Evolutionary conservation across 2,888 invertebrate species (phyloP).

Genomic region (Drosophila niveifrons): DNA sequence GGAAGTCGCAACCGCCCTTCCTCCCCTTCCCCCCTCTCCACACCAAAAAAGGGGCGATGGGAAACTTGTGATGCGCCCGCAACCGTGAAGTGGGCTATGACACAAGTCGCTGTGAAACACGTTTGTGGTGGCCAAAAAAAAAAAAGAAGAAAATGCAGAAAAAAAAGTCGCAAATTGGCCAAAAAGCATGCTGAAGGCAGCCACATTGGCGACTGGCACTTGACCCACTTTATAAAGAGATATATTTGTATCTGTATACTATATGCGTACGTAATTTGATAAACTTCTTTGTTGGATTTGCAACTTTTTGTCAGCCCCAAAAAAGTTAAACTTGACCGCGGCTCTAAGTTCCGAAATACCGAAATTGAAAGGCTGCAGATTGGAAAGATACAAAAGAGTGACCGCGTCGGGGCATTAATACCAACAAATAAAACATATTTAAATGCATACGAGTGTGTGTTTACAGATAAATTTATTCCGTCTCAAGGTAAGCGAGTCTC

Average conservation of each 20-base stretch:
- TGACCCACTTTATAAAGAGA: constrained; percentile 53
- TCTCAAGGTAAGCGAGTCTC: constrained; percentile 66
- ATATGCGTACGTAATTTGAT: constrained; percentile 52
- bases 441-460: not conserved
- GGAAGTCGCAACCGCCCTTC: constrained; percentile 41
- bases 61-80: constrained; percentile 46
- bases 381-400: constrained; percentile 33
- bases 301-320: constrained; percentile 34
- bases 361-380: constrained; percentile 40
- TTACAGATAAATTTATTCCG: constrained; percentile 21
- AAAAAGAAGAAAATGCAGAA: not conserved
- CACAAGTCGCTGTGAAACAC: constrained; percentile 16
- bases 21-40: not conserved
- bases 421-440: constrained; percentile 45
- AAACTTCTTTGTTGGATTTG: constrained; percentile 48
- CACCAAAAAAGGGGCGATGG: not conserved
- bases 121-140: constrained; percentile 29
- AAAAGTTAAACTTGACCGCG: constrained; percentile 63
- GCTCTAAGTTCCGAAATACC: constrained; percentile 20
- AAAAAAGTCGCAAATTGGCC: constrained; percentile 25
- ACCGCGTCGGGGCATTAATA: constrained; percentile 42
- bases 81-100: constrained; percentile 41
- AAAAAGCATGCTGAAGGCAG: constrained; percentile 24
- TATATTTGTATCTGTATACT: not conserved
- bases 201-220: constrained; percentile 46